Percentiles rank a stretch among this genome's conserved stretches.
These are phyloP conservation scores for Anarhynchus alexandrinus DNA, from an alignment of 2,113 vertebrate species.

Conservation along the genomic window DNA sequence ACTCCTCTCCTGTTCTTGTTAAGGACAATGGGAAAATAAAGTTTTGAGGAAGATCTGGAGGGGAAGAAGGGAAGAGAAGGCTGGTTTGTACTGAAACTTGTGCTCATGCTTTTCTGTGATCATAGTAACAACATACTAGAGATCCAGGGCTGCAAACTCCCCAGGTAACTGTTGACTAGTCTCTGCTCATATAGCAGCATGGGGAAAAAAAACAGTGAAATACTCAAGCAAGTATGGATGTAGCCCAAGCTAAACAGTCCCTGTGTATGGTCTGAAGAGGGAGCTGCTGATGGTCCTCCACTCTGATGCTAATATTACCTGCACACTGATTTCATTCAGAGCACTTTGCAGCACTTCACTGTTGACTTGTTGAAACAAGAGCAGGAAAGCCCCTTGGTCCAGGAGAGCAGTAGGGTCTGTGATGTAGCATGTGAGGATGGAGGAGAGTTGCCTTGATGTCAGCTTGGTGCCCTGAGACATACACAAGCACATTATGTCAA, in stretches of 20 bases:
- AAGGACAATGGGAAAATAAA: neutral
- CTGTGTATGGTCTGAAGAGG: neutral
- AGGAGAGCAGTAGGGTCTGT: neutral
- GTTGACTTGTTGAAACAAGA: neutral
- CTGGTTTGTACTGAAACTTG: neutral
- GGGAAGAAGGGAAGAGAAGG: neutral
- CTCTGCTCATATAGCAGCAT: neutral
- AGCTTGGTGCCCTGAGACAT: neutral
- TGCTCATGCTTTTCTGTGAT: neutral
- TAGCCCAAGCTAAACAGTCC: neutral
- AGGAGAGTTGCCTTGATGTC: neutral
- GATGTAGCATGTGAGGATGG: conserved; percentile 12
- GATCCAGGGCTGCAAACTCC: neutral
- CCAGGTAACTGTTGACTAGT: neutral
- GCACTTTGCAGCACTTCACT: neutral
- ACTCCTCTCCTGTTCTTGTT: neutral
- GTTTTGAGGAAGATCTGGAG: neutral
- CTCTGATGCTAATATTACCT: neutral
- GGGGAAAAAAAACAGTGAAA: neutral
- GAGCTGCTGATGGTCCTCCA: neutral
- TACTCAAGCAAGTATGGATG: no score
- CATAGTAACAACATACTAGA: neutral
- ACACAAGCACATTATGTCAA: neutral
- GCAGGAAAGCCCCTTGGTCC: conserved; percentile 7
- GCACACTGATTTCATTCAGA: neutral